These are phyloP conservation scores for Drosophila equinoxialis DNA, from an alignment of 1,140 invertebrate genomes.

Conservation along the genomic window DNA sequence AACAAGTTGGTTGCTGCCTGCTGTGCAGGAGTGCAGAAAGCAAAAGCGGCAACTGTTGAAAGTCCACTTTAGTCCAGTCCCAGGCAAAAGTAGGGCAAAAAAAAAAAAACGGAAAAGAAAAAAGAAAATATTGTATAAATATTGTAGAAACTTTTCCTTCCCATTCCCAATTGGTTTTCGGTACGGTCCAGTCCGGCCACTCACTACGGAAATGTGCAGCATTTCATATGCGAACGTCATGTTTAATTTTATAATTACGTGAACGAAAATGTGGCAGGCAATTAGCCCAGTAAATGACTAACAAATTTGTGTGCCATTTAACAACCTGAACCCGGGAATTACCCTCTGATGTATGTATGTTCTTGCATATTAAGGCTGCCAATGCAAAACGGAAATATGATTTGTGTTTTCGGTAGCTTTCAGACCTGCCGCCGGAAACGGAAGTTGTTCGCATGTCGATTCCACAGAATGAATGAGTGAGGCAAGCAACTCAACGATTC, in stretches of 20 bases:
- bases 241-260: slow-evolving; percentile 69
- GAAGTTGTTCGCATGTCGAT: slow-evolving; percentile 65
- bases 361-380: slow-evolving; percentile 31
- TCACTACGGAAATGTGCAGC: slow-evolving; percentile 49
- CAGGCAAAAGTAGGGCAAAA: slow-evolving; percentile 7
- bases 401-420: slow-evolving; percentile 53
- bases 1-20: slow-evolving; percentile 26
- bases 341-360: slow-evolving; percentile 10
- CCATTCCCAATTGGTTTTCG: background rate
- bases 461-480: slow-evolving; percentile 6
- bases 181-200: slow-evolving; percentile 15
- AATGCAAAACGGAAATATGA: slow-evolving; percentile 63
- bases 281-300: slow-evolving; percentile 39
- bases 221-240: slow-evolving; percentile 57
- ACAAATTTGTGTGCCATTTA: slow-evolving; percentile 50
- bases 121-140: slow-evolving; percentile 2
- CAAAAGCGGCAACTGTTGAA: slow-evolving; percentile 58
- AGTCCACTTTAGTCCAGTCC: slow-evolving; percentile 15
- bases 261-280: slow-evolving; percentile 3
- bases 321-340: slow-evolving; percentile 29
- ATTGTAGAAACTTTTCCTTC: slow-evolving; percentile 1
- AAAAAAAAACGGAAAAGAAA: slow-evolving; percentile 14
- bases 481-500: background rate
- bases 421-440: slow-evolving; percentile 51
- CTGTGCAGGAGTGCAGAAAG: slow-evolving; percentile 16